Evolutionary conservation across 2,888 invertebrate species (phyloP), one percentile per base, ranked within the genome.

Genomic region (Sthenelais limicola): DNA sequence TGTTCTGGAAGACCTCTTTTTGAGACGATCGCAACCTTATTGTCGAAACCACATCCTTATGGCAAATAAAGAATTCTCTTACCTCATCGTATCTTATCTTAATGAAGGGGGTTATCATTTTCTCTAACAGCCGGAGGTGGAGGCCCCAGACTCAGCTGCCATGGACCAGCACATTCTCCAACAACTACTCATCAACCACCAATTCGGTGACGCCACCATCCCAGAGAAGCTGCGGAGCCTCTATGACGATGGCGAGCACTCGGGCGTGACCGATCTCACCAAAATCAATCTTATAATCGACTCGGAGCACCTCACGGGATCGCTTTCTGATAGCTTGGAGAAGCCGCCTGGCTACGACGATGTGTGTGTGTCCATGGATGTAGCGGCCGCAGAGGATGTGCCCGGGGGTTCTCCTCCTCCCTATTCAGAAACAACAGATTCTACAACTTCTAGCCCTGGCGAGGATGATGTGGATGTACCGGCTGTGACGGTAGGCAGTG

Each of bases 151-250:
- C 24, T 21, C 62, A 38, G 62, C 35, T 7, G 43, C 24, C 35
- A 43, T 62, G 5, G 62, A 62, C 62, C 35, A 35, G 1, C 62
- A 62, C 24, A 21, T 62, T 3, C 38, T 62, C 9, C 62, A 62
- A 24, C 62, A 62, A 18, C 62, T 62, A 1, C 62, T 62, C 38
- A 35, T 62, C 38, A 62, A 43, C 43, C 62, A 62, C 26, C 62
- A 62, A 26, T 62, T 62, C 26, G 43, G 62, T 21, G 62, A 62
- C 12, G 62, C 62, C 21, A 43, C 43, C 38, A 62, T 62, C 62
- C 62, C 62, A 3, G 62, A 62, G 15, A 62, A 62, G 21, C 62
- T 62, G n/a, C 62, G 62, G 21, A 62, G 62, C 38, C 62, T 62
- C 38, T 62, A 62, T 26, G 62, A 62, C 15, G 62, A 62, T 28